Conservation (phyloP, 2,888 invertebrate genomes). For the Drosophila limbata region DNA sequence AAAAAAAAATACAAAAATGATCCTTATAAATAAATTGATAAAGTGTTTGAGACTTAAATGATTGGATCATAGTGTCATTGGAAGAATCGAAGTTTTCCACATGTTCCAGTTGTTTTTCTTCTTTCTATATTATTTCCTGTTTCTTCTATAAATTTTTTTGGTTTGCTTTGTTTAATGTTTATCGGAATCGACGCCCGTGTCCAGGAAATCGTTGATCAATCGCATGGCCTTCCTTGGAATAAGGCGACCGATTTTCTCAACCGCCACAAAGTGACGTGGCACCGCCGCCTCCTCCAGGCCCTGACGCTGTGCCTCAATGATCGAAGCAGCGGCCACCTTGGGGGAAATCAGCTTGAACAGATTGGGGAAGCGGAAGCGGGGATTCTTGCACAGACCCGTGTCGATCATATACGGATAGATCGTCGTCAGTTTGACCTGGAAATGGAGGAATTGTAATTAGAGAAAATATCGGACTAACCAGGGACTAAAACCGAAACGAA, state of each 20-base stretch:
- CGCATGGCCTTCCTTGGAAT: conserved; percentile 87
- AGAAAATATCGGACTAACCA: neutral
- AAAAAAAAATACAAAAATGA: conserved; percentile 15
- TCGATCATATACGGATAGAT: conserved; percentile 95
- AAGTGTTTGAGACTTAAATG: conserved; percentile 46
- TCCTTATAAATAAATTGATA: conserved; percentile 22
- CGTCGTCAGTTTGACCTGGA: conserved; percentile 91
- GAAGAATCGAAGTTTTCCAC: conserved; percentile 8
- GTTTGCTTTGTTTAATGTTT: conserved; percentile 38
- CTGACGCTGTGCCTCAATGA: conserved; percentile 89
- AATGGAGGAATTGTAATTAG: neutral
- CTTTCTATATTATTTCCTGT: neutral
- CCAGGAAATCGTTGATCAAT: conserved; percentile 88
- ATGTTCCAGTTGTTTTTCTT: neutral
- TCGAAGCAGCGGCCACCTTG: conserved; percentile 88
- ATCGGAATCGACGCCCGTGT: conserved; percentile 88
- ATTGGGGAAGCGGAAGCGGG: conserved; percentile 89
- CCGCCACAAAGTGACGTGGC: conserved; percentile 87
- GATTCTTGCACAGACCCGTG: conserved; percentile 93
- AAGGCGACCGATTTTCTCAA: conserved; percentile 85
- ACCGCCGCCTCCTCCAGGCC: conserved; percentile 88
- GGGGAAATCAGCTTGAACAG: conserved; percentile 88
- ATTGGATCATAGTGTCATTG: conserved; percentile 24
- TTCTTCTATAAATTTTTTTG: neutral
- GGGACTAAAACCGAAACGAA: too few relatives aligned